These are phyloP conservation scores for Ruditapes philippinarum DNA, from an alignment of 1,140 invertebrate species.

Conservation along the genomic window DNA sequence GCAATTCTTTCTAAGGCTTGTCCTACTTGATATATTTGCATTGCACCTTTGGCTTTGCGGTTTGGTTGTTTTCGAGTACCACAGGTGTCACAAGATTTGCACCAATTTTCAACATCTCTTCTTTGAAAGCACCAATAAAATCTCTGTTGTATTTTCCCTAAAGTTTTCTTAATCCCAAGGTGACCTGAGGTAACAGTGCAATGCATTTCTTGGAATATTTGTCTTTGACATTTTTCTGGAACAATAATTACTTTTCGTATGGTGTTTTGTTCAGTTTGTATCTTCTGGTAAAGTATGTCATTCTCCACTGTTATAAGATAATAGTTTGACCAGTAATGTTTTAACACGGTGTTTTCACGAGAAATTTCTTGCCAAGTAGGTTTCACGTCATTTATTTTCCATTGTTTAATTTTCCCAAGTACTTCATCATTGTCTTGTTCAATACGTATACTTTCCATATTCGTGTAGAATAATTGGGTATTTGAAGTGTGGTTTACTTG, in stretches of 20 bases:
- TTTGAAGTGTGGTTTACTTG: background rate
- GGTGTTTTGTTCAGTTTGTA: background rate
- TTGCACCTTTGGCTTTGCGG: background rate
- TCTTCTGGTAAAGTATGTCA: background rate
- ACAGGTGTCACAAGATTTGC: background rate
- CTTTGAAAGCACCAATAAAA: background rate
- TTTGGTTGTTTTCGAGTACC: background rate
- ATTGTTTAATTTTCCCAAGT: background rate
- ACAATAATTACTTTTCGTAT: background rate
- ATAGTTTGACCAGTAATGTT: slow-evolving; percentile 30
- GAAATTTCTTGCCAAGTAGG: slow-evolving; percentile 6
- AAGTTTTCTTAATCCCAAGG: background rate
- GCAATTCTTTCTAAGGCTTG: slow-evolving; percentile 31
- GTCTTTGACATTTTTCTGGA: background rate
- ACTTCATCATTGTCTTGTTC: background rate
- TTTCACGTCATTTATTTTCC: background rate
- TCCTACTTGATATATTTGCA: background rate
- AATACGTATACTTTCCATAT: background rate
- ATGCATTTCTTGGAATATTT: background rate
- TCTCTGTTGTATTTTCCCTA: background rate
- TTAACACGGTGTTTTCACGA: background rate
- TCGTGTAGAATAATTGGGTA: background rate
- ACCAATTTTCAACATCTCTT: background rate
- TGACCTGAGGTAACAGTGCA: background rate
- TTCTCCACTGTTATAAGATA: background rate